A percentile compares a stretch with the other conserved stretches of the same genome.
phyloP scores from a whole-genome alignment of 23 tunicate genomes.

The Phallusia fumigata region DNA sequence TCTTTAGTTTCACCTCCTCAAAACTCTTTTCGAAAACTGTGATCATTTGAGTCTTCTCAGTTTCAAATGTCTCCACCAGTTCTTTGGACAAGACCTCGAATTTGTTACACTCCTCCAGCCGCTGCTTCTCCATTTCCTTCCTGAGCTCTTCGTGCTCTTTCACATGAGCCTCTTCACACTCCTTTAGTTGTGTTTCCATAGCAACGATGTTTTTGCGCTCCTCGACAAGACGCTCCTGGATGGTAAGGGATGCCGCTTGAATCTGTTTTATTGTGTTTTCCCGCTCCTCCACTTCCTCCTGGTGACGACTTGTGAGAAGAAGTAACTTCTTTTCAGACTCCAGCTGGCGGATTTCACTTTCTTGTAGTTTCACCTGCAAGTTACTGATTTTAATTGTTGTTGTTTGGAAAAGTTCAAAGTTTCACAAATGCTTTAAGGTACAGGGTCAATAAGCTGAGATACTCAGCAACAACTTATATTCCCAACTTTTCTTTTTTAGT shows the following conservation, averaged over 20 bases:
- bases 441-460: too few relatives aligned
- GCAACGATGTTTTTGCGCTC: constrained; percentile 28
- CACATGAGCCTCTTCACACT: constrained; percentile 17
- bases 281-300: constrained; percentile 7
- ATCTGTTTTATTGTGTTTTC: constrained; percentile 5
- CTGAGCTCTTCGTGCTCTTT: background rate
- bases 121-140: background rate
- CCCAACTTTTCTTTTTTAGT: too few relatives aligned
- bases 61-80: constrained; percentile 19
- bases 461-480: too few relatives aligned
- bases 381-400: background rate
- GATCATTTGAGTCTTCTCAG: constrained; percentile 20
- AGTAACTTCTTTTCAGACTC: constrained; percentile 2
- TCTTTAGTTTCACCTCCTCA: background rate
- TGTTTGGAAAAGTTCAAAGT: too few relatives aligned
- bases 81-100: background rate
- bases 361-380: constrained; percentile 19
- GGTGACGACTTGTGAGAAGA: background rate
- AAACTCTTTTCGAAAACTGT: background rate
- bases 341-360: background rate
- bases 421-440: too few relatives aligned
- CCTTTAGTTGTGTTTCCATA: constrained; percentile 16
- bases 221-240: constrained; percentile 18
- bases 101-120: background rate
- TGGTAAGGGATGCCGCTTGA: background rate